Base-by-base conservation (phyloP, 2,888 invertebrate genomes). In the Pollenia amentaria region DNA sequence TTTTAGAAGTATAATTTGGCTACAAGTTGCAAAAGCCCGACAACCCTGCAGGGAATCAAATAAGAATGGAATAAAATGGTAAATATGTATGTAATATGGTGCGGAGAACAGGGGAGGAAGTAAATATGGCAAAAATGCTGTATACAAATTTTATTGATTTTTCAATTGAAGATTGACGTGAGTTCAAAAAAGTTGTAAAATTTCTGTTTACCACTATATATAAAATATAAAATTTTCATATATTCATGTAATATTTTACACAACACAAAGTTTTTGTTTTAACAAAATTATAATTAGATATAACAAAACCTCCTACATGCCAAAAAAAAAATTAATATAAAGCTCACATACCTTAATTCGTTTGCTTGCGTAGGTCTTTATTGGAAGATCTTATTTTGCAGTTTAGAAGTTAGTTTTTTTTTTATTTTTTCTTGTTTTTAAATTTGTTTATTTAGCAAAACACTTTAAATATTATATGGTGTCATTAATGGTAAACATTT, bases 131-230 rank as follows among this genome's bases (percentile, higher is more conserved):
- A 75, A 78, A 72, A 77, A 78, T 65, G 69, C 67, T 72, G 83
- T 83, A 77, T 75, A 64, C n/a, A 8, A 85, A 70, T 69, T 82
- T 79, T 86, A 86, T 86, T 70, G 86, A 86, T 86, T 86, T 86
- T 86, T 76, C 86, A 75, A 78, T 65, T 53, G 10, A 73, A 55
- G 29, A 70, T 65, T 70, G 21, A 38, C 9, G 21, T 64, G 12
- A 51, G 11, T 29, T 0, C 3, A 29, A 4, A 29, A 29, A 29
- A 6, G 6, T 29, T 29, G 6, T 29, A 29, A 29, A 29, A 29
- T 29, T 29, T 29, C 3, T 29, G 29, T 29, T 29, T 29, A n/a
- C n/a, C n/a, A n/a, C n/a, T n/a, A n/a, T n/a, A n/a, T n/a, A n/a
- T n/a, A n/a, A n/a, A n/a, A n/a, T n/a, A n/a, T n/a, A 29, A 4